phyloP scores from a whole-genome alignment of 2,888 invertebrate genomes.

The Cotesia congregata region DNA sequence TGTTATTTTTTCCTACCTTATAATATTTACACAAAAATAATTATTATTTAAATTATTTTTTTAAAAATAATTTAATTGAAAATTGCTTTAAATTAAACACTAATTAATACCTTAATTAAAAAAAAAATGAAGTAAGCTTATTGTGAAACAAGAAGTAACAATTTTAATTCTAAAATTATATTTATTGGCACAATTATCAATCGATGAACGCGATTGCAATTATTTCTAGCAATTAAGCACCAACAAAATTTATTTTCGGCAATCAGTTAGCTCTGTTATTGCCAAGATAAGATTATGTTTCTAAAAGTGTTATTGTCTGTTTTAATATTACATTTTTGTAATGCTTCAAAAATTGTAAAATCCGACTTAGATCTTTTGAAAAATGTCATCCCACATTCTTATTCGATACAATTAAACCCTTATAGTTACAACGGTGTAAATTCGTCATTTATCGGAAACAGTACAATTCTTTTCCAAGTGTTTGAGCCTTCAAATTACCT shows the following conservation, averaged over 20 bases:
- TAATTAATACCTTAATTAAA: no score
- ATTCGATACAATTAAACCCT: slow-evolving; percentile 72
- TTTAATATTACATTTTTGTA: neutral
- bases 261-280: neutral
- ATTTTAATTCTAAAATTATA: neutral
- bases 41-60: neutral
- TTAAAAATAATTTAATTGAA: no score
- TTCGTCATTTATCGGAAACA: slow-evolving; percentile 47
- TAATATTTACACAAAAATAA: neutral
- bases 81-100: no score
- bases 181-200: neutral
- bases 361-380: slow-evolving; percentile 67
- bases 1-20: neutral
- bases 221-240: neutral
- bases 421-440: slow-evolving; percentile 67
- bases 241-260: neutral
- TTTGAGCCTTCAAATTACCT: slow-evolving; percentile 31
- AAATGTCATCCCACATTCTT: slow-evolving; percentile 72
- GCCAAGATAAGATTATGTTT: neutral
- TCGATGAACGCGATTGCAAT: neutral
- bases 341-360: neutral
- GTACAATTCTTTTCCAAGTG: slow-evolving; percentile 45
- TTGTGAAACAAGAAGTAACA: neutral
- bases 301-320: neutral
- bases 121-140: neutral